Conservation (phyloP, 2,797 vertebrate genomes). For the Argyrosomus regius region DNA sequence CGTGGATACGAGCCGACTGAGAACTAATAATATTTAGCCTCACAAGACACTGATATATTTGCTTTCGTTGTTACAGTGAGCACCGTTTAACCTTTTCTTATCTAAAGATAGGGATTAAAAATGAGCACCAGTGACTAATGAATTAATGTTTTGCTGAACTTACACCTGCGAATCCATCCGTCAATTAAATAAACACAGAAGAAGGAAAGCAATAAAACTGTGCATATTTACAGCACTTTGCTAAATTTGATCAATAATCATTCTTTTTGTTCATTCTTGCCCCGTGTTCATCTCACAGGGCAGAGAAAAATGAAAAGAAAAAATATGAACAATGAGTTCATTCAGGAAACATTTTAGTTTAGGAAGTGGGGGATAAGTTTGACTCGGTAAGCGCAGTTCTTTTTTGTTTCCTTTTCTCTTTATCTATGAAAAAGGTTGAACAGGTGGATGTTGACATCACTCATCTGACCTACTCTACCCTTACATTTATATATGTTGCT, state of each 20-base stretch:
- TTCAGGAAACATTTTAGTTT: constrained; percentile 22
- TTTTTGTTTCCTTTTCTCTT: constrained; percentile 6
- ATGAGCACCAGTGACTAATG: background rate
- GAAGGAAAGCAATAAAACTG: background rate
- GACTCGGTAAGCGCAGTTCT: background rate
- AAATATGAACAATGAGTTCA: constrained; percentile 31
- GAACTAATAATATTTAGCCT: constrained; percentile 66
- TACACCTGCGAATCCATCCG: background rate
- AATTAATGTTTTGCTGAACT: constrained; percentile 33
- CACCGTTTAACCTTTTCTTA: constrained; percentile 32
- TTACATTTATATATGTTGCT: constrained; percentile 23
- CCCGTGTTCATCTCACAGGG: background rate
- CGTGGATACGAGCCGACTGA: constrained; percentile 30
- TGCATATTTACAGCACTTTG: background rate
- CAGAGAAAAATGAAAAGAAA: constrained; percentile 15
- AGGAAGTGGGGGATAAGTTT: constrained; percentile 12
- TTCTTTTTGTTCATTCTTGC: too few relatives aligned
- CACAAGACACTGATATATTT: constrained; percentile 52
- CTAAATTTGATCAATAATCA: constrained; percentile 5
- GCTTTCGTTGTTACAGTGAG: constrained; percentile 56
- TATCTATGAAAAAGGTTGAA: constrained; percentile 24
- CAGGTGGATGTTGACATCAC: constrained; percentile 39
- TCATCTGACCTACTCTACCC: constrained; percentile 13
- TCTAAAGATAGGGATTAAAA: constrained; percentile 24
- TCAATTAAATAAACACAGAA: background rate